A percentile compares a stretch with the other conserved stretches of the same genome.
These are phyloP conservation scores for Lydus trimaculatus DNA, from an alignment of 2,888 invertebrate species.

Conservation along the genomic window DNA sequence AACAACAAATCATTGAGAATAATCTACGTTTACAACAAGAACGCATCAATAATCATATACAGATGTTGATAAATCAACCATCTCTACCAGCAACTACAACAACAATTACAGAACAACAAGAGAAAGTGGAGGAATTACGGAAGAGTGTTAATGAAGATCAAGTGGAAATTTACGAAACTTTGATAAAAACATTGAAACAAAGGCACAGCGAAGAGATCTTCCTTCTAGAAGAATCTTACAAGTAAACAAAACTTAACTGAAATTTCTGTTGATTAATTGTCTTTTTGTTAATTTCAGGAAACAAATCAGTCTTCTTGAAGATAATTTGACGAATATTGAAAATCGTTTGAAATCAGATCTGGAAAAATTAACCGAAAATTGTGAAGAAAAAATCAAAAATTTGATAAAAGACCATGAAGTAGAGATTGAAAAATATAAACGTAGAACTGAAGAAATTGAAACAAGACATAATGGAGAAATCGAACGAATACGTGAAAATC, in stretches of 20 bases:
- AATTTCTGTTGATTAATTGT: neutral
- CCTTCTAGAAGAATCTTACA: slow-evolving; percentile 69
- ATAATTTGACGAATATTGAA: slow-evolving; percentile 65
- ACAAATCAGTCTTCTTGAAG: slow-evolving; percentile 66
- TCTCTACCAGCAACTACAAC: neutral
- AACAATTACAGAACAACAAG: slow-evolving; percentile 23
- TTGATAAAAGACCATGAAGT: slow-evolving; percentile 46
- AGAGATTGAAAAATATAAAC: slow-evolving; percentile 50
- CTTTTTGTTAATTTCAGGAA: slow-evolving; percentile 59
- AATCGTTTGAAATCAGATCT: slow-evolving; percentile 68
- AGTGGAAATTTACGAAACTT: slow-evolving; percentile 48
- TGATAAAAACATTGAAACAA: slow-evolving; percentile 63
- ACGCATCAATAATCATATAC: slow-evolving; percentile 68
- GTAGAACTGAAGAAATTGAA: slow-evolving; percentile 50
- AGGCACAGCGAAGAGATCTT: slow-evolving; percentile 70
- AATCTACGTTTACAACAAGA: slow-evolving; percentile 69
- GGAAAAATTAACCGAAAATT: slow-evolving; percentile 62
- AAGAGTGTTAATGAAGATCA: slow-evolving; percentile 43
- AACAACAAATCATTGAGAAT: slow-evolving; percentile 66
- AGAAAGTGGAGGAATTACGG: slow-evolving; percentile 56
- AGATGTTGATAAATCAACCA: slow-evolving; percentile 59
- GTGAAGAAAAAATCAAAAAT: slow-evolving; percentile 62
- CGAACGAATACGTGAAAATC: slow-evolving; percentile 64
- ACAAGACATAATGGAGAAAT: slow-evolving; percentile 53
- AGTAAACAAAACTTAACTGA: slow-evolving; percentile 55